Evolutionary conservation across 2,888 invertebrate species (phyloP).

Genomic region (Epinotia demarniana): DNA sequence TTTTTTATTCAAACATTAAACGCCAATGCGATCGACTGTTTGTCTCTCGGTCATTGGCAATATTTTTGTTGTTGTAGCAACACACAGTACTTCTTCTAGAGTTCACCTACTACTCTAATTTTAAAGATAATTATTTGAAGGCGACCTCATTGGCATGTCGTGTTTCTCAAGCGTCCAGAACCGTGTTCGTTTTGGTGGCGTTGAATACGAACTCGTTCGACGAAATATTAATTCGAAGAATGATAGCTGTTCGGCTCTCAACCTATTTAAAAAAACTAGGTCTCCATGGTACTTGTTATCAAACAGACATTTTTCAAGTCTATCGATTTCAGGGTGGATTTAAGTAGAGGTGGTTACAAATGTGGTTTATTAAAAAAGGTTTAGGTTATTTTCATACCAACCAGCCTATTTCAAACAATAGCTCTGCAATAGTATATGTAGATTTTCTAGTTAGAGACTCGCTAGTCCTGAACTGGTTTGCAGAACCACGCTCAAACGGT

Average conservation of each 20-base stretch:
- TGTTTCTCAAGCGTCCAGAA: slow-evolving; percentile 12
- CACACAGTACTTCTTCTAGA: slow-evolving; percentile 20
- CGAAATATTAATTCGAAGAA: not conserved
- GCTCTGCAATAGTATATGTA: not conserved
- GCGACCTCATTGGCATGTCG: slow-evolving; percentile 27
- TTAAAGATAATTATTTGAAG: slow-evolving; percentile 31
- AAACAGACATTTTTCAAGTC: not conserved
- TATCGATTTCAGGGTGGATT: not conserved
- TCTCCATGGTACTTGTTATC: not conserved
- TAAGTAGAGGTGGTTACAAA: not conserved
- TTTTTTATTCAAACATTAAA: slow-evolving; percentile 4
- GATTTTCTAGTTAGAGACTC: not conserved
- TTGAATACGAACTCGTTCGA: not conserved
- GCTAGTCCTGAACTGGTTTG: not conserved
- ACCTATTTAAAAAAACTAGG: not conserved
- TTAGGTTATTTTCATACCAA: not conserved
- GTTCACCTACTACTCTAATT: slow-evolving; percentile 38
- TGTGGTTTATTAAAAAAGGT: not conserved
- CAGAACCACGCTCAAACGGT: not conserved
- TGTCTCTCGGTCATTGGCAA: slow-evolving; percentile 34
- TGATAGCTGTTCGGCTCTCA: not conserved
- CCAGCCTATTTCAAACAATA: not conserved
- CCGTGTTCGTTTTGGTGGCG: slow-evolving; percentile 7
- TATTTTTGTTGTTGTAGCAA: slow-evolving; percentile 25
- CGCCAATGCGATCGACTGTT: slow-evolving; percentile 16